Conservation (phyloP, 2,888 invertebrate genomes). For the Andrena camellia region DNA sequence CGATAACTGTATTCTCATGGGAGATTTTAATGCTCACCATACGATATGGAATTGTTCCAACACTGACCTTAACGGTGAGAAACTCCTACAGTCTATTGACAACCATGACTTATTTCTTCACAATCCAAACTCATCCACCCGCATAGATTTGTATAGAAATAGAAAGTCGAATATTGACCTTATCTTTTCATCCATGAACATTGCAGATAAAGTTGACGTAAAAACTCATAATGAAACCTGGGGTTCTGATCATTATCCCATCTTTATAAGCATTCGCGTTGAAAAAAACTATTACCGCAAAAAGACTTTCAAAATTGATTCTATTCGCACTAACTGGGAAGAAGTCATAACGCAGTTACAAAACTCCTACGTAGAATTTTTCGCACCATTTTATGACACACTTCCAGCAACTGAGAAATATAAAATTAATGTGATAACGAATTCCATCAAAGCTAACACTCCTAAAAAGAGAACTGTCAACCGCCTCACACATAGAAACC, state of each 20-base stretch:
- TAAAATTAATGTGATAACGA: background rate
- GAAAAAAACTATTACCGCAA: background rate
- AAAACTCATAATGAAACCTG: conserved; percentile 2
- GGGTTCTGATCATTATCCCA: conserved; percentile 16
- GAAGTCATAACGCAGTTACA: background rate
- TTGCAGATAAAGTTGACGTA: background rate
- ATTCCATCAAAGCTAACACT: background rate
- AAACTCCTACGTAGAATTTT: background rate
- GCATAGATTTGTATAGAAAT: conserved; percentile 1
- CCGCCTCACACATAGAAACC: background rate
- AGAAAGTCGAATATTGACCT: conserved; percentile 8
- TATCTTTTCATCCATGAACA: background rate
- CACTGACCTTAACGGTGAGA: conserved; percentile 8
- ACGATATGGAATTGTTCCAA: conserved; percentile 2
- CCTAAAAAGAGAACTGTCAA: background rate
- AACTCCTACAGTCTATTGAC: background rate
- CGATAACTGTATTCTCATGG: background rate
- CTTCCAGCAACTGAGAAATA: conserved; percentile 12
- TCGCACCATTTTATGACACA: background rate
- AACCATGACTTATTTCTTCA: conserved; percentile 1
- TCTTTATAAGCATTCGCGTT: background rate
- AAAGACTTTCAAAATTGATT: conserved; percentile 15
- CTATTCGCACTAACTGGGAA: conserved; percentile 13
- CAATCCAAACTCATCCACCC: background rate
- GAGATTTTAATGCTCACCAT: conserved; percentile 20